A percentile compares a stretch with the other conserved stretches of the same genome.
Evolutionary conservation across 2,888 invertebrate genomes (phyloP).

Genomic region (Andrena marginata): DNA sequence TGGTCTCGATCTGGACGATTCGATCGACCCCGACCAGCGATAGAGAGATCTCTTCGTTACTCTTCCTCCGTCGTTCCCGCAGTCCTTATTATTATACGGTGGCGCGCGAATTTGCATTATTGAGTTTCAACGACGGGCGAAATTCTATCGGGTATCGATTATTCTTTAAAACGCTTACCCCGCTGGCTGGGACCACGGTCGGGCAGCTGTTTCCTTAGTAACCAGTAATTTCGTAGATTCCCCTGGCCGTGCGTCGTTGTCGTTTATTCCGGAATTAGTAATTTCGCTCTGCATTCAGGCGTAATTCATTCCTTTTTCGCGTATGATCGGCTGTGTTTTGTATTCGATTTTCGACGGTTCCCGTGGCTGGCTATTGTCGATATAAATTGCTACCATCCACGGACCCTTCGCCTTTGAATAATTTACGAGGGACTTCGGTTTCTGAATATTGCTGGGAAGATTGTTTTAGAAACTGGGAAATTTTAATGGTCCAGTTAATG

Average conservation of each 20-base stretch:
- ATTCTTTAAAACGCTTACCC: conserved; percentile 51
- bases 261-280: conserved; percentile 33
- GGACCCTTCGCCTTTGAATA: too few relatives aligned
- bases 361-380: too few relatives aligned
- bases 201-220: conserved; percentile 59
- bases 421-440: too few relatives aligned
- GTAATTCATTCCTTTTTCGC: conserved; percentile 12
- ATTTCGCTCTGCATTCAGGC: conserved; percentile 16
- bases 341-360: too few relatives aligned
- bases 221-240: conserved; percentile 49
- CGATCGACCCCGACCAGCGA: background rate
- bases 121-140: conserved; percentile 42
- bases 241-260: conserved; percentile 20
- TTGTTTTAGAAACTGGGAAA: too few relatives aligned
- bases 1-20: conserved; percentile 16
- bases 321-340: too few relatives aligned
- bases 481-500: too few relatives aligned
- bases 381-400: too few relatives aligned
- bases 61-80: background rate
- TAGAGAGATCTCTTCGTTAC: conserved; percentile 19
- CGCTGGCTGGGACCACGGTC: background rate
- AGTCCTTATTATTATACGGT: conserved; percentile 54
- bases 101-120: conserved; percentile 59
- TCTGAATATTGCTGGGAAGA: too few relatives aligned
- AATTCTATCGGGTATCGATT: conserved; percentile 58